A percentile compares a stretch with the other conserved stretches of the same genome.
These are phyloP conservation scores for Drosophila tropicalis DNA, from an alignment of 1,140 invertebrate species.

Conservation along the genomic window DNA sequence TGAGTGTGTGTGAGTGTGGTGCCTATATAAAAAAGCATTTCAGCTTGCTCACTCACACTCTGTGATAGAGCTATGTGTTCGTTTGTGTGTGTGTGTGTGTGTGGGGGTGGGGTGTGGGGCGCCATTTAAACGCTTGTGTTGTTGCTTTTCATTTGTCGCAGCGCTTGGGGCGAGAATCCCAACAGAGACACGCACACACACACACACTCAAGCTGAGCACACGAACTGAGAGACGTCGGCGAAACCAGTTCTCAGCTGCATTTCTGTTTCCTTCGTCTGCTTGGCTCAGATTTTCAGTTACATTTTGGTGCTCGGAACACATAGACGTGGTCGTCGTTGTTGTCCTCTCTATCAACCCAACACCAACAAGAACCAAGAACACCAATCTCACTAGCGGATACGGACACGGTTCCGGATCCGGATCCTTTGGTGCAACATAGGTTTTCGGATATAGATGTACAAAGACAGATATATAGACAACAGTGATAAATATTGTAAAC, in stretches of 20 bases:
- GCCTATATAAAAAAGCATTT: conserved; percentile 44
- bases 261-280: conserved; percentile 59
- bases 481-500: conserved; percentile 14
- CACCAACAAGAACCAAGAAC: conserved; percentile 19
- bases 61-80: conserved; percentile 26
- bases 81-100: conserved; percentile 32
- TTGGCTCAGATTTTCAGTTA: conserved; percentile 77
- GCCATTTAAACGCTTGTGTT: conserved; percentile 70
- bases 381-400: conserved; percentile 14
- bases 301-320: conserved; percentile 78
- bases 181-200: conserved; percentile 58
- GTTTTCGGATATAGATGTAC: neutral
- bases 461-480: neutral
- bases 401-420: conserved; percentile 2
- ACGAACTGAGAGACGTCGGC: conserved; percentile 37
- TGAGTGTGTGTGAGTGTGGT: conserved; percentile 49
- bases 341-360: conserved; percentile 1
- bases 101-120: conserved; percentile 70
- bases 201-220: conserved; percentile 35
- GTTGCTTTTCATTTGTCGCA: conserved; percentile 71
- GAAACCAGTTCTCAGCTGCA: conserved; percentile 18
- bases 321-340: conserved; percentile 61
- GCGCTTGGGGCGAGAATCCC: conserved; percentile 61
- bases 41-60: conserved; percentile 34
- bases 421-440: conserved; percentile 52